Percentiles rank a stretch among this genome's conserved stretches.
These are phyloP conservation scores for Eristalis arbustorum DNA, from an alignment of 2,888 invertebrate species.

Conservation along the genomic window DNA sequence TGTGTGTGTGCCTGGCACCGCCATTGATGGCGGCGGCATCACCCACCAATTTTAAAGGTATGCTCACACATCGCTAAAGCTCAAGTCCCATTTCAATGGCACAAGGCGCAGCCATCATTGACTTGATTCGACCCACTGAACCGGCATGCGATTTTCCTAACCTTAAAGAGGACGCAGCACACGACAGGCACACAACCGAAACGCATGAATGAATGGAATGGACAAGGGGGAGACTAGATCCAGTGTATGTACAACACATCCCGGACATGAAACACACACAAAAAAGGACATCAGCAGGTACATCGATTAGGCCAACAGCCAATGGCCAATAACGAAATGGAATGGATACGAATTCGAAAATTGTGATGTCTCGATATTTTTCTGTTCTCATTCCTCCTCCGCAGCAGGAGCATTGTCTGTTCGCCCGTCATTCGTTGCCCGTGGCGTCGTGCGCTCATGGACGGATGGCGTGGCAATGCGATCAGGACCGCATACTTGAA, in stretches of 20 bases:
- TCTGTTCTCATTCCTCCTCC: not conserved
- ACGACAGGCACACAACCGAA: slow-evolving; percentile 20
- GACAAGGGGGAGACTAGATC: not conserved
- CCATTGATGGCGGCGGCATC: not conserved
- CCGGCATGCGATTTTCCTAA: slow-evolving; percentile 41
- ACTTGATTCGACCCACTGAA: slow-evolving; percentile 49
- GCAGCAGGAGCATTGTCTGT: slow-evolving; percentile 6
- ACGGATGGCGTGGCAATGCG: not conserved
- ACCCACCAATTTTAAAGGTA: slow-evolving; percentile 3
- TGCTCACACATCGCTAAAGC: not conserved
- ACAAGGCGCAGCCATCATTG: slow-evolving; percentile 32
- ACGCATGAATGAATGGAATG: not conserved
- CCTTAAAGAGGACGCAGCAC: slow-evolving; percentile 28
- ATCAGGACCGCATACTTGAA: not conserved
- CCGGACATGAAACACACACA: not conserved
- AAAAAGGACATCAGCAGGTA: slow-evolving; percentile 19
- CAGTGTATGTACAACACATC: not conserved
- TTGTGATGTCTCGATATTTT: slow-evolving; percentile 27
- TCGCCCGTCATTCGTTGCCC: not conserved
- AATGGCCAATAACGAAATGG: slow-evolving; percentile 53
- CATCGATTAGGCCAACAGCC: slow-evolving; percentile 65
- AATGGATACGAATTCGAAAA: slow-evolving; percentile 42
- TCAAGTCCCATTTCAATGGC: not conserved
- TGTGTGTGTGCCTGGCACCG: not conserved
- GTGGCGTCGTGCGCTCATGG: slow-evolving; percentile 11